phyloP scores from a whole-genome alignment of 2,797 vertebrate species.

The Melanotaenia nigrans region DNA sequence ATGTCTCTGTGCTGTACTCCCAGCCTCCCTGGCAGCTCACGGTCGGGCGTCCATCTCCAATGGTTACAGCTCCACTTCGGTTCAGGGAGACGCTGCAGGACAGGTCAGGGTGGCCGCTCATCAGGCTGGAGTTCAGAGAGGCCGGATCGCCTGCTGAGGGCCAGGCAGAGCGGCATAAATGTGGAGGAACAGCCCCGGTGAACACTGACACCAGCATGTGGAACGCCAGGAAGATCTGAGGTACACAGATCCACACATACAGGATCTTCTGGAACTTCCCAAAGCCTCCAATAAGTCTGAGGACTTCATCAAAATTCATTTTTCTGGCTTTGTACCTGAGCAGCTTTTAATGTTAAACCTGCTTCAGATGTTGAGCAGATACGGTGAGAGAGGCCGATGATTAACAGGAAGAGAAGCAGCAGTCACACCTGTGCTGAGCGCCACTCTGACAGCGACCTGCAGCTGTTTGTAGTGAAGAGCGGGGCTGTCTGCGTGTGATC shows the following conservation, averaged over 20 bases:
- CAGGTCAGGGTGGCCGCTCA: neutral
- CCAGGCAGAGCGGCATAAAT: constrained; percentile 61
- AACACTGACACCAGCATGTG: constrained; percentile 81
- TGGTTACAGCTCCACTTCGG: constrained; percentile 37
- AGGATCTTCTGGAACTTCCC: constrained; percentile 80
- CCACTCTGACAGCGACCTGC: constrained; percentile 2
- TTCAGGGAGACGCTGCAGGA: constrained; percentile 56
- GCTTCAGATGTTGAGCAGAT: neutral
- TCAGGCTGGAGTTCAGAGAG: constrained; percentile 42
- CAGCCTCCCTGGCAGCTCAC: constrained; percentile 68
- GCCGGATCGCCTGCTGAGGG: neutral
- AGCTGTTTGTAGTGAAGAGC: constrained; percentile 17
- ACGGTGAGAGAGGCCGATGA: too few species aligned
- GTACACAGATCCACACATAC: constrained; percentile 81
- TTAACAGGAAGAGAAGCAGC: constrained; percentile 6
- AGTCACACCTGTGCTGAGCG: constrained; percentile 35
- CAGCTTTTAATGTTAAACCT: constrained; percentile 2
- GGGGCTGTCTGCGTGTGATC: constrained; percentile 15
- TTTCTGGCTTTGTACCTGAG: neutral
- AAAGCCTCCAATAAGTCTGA: constrained; percentile 75
- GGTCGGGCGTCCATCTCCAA: neutral
- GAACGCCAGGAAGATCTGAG: constrained; percentile 80
- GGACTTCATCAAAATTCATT: constrained; percentile 78
- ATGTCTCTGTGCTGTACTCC: constrained; percentile 76
- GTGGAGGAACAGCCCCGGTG: constrained; percentile 76